phyloP scores from a whole-genome alignment of 2,797 vertebrate genomes.

The Otolemur crassicaudatus region DNA sequence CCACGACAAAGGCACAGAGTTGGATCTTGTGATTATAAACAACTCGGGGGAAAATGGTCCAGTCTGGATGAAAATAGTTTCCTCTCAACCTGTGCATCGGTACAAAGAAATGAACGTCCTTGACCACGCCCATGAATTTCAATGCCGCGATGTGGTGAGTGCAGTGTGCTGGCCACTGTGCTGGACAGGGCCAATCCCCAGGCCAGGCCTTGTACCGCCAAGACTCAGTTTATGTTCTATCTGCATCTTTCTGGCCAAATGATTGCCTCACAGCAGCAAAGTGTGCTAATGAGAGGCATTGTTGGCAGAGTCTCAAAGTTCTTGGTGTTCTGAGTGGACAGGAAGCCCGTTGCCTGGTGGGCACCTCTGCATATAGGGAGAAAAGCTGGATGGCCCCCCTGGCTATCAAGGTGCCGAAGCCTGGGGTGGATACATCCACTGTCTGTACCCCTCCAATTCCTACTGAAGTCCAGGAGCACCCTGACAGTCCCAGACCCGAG shows the following conservation, averaged over 20 bases:
- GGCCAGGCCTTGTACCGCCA: constrained; percentile 71
- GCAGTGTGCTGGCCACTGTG: background rate
- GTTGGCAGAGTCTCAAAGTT: constrained; percentile 72
- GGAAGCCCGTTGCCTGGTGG: constrained; percentile 56
- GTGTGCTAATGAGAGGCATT: constrained; percentile 68
- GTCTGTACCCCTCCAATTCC: accelerated
- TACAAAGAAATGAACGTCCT: constrained; percentile 61
- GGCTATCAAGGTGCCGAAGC: constrained; percentile 24
- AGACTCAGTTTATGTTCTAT: constrained; percentile 72
- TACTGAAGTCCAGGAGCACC: background rate
- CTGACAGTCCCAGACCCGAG: accelerated
- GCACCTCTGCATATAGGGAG: constrained; percentile 66
- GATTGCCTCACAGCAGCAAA: constrained; percentile 72
- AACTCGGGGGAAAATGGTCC: constrained; percentile 65
- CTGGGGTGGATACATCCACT: accelerated
- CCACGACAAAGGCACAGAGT: background rate
- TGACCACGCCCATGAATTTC: constrained; percentile 72
- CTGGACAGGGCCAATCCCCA: background rate
- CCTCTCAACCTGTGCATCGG: constrained; percentile 67
- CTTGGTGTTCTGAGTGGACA: constrained; percentile 61
- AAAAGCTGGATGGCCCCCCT: constrained; percentile 25
- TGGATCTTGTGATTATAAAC: constrained; percentile 50
- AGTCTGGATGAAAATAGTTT: constrained; percentile 54
- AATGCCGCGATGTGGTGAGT: constrained; percentile 56
- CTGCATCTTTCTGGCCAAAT: constrained; percentile 76